These are phyloP conservation scores for Cepphus grylle DNA, from an alignment of 2,113 vertebrate genomes.

Conservation along the genomic window DNA sequence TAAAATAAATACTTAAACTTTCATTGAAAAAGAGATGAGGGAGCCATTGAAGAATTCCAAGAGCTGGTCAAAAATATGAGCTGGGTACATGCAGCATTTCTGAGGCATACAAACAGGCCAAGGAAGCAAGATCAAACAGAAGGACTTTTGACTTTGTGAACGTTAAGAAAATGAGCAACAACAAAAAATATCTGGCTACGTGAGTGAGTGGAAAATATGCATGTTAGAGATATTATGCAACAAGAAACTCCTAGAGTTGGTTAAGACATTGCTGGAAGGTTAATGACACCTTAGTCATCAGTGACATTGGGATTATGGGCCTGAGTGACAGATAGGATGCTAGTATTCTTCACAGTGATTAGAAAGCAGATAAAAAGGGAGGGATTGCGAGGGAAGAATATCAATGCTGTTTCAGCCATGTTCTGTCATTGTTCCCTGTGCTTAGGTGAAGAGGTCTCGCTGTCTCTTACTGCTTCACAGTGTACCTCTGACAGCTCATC, in stretches of 20 bases:
- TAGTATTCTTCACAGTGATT: not conserved
- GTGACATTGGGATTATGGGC: not conserved
- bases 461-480: not conserved
- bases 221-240: not conserved
- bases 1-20: not conserved
- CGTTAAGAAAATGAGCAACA: not conserved
- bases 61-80: not conserved
- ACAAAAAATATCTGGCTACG: not conserved
- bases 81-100: not conserved
- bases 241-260: not conserved
- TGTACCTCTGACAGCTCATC: not conserved
- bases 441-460: not conserved
- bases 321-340: not conserved
- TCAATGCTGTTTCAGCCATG: not conserved
- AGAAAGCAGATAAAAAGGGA: not conserved
- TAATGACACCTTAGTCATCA: not conserved
- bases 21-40: not conserved
- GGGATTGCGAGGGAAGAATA: not conserved
- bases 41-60: not conserved
- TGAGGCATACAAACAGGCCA: not conserved
- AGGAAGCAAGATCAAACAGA: not conserved
- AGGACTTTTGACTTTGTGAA: not conserved
- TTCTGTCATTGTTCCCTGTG: not conserved
- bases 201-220: not conserved
- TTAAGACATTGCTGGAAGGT: not conserved